These are phyloP conservation scores for Cephalophus harveyi DNA, from an alignment of 2,113 vertebrate genomes.

Conservation along the genomic window DNA sequence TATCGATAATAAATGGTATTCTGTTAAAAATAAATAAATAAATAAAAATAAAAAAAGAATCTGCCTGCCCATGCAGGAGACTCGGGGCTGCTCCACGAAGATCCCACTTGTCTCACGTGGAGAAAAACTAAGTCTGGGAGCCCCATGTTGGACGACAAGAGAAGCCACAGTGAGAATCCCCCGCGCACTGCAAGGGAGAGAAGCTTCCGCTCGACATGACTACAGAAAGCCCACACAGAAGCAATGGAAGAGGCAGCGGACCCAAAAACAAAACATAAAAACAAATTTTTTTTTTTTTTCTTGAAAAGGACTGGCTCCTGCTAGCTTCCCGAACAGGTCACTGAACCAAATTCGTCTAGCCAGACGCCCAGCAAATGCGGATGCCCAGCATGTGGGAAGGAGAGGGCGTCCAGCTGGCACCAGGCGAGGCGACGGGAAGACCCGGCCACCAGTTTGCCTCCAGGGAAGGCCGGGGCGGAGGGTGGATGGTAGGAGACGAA, in stretches of 20 bases:
- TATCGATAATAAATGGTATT: not conserved
- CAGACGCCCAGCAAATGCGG: rapidly evolving
- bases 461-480: rapidly evolving
- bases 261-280: not conserved
- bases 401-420: not conserved
- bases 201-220: not conserved
- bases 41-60: not conserved
- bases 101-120: rapidly evolving
- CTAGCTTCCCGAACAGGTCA: not conserved
- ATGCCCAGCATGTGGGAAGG: not conserved
- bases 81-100: rapidly evolving
- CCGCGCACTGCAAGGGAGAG: not conserved
- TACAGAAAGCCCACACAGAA: not conserved
- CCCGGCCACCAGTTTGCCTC: rapidly evolving
- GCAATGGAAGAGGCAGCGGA: rapidly evolving
- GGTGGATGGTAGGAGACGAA: not conserved
- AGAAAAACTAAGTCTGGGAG: not conserved
- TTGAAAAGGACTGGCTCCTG: not conserved
- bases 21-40: not conserved
- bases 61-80: not conserved
- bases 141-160: rapidly evolving
- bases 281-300: too few relatives aligned
- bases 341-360: not conserved
- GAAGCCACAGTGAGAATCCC: not conserved
- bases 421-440: rapidly evolving